phyloP scores from a whole-genome alignment of 2,113 vertebrate genomes.

The Acanthochromis polyacanthus region DNA sequence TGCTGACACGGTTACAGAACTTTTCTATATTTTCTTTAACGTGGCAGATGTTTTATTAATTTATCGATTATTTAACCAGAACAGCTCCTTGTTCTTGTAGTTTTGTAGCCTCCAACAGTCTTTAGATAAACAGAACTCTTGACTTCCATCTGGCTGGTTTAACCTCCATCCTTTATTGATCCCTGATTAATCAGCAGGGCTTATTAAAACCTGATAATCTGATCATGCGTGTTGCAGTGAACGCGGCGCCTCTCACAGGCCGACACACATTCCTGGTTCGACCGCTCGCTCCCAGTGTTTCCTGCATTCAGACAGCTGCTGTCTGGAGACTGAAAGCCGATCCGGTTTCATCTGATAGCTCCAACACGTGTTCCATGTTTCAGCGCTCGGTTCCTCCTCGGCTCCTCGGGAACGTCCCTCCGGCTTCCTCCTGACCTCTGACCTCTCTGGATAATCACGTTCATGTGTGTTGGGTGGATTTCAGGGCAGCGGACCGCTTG shows the following conservation, averaged over 20 bases:
- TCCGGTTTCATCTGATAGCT: slow-evolving; percentile 72
- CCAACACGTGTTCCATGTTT: slow-evolving; percentile 77
- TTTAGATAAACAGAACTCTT: too few relatives aligned
- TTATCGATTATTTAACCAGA: too few relatives aligned
- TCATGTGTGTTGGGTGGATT: slow-evolving; percentile 18
- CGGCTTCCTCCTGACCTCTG: slow-evolving; percentile 58
- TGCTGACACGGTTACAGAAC: too few relatives aligned
- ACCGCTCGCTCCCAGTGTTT: slow-evolving; percentile 59
- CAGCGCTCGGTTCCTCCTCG: slow-evolving; percentile 52
- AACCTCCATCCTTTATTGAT: too few relatives aligned
- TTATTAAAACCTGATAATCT: too few relatives aligned
- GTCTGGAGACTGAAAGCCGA: slow-evolving; percentile 77
- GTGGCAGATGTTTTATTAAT: too few relatives aligned
- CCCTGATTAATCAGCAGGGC: too few relatives aligned
- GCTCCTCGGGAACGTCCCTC: slow-evolving; percentile 45
- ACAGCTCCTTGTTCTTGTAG: too few relatives aligned
- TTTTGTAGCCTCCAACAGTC: too few relatives aligned
- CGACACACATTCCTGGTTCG: slow-evolving; percentile 56
- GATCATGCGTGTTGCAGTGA: slow-evolving; percentile 25
- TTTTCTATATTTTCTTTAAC: too few relatives aligned
- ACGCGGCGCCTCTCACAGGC: slow-evolving; percentile 26
- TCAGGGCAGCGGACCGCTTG: too few relatives aligned
- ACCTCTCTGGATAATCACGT: slow-evolving; percentile 33
- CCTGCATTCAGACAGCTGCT: slow-evolving; percentile 73
- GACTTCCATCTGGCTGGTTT: too few relatives aligned